Evolutionary conservation across 2,888 invertebrate genomes (phyloP).

Genomic region (Dasysyrphus tricinctus): DNA sequence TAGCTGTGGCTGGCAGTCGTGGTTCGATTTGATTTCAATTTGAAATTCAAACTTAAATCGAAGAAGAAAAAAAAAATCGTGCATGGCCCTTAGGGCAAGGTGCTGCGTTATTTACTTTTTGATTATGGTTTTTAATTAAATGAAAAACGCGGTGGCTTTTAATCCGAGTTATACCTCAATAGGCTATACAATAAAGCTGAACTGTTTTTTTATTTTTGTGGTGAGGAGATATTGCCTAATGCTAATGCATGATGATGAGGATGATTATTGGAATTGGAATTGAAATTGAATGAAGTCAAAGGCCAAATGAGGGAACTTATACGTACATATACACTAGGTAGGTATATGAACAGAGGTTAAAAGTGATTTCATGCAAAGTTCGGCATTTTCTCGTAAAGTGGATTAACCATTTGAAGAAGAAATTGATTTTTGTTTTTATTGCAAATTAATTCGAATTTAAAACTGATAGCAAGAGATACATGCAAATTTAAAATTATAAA

Average conservation of each 20-base stretch:
- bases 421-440: background rate
- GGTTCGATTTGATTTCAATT: constrained; percentile 26
- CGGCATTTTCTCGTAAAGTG: background rate
- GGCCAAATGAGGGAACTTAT: constrained; percentile 33
- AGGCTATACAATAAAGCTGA: background rate
- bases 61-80: constrained; percentile 19
- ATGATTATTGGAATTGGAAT: constrained; percentile 30
- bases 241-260: constrained; percentile 27
- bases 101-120: constrained; percentile 13
- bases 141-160: constrained; percentile 39
- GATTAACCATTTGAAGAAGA: background rate
- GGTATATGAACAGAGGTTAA: constrained; percentile 22
- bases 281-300: constrained; percentile 43
- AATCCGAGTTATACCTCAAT: background rate
- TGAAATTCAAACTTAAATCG: background rate
- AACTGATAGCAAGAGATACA: background rate
- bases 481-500: no score
- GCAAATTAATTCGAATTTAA: background rate
- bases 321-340: no score
- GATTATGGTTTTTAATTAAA: constrained; percentile 46
- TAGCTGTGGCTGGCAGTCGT: background rate
- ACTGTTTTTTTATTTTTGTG: background rate
- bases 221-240: constrained; percentile 44
- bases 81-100: constrained; percentile 48
- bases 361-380: constrained; percentile 35